Evolutionary conservation across 92 coral and sea anemone genomes (phyloP).

Genomic region (Pocillopora meandrina): DNA sequence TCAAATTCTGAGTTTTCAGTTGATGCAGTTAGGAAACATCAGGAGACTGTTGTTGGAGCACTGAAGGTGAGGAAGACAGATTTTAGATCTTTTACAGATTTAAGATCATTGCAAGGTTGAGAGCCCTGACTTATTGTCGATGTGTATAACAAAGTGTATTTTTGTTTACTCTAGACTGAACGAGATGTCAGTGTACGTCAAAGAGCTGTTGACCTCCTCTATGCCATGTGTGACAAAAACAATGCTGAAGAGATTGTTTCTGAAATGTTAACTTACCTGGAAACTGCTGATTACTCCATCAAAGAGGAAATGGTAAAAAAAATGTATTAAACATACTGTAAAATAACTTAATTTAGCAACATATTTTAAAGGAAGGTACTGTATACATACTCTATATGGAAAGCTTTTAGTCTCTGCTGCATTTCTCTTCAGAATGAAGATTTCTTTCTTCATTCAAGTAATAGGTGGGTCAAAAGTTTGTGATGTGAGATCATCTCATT

Average conservation of each 20-base stretch:
- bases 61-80: conserved; percentile 63
- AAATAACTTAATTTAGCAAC: not conserved
- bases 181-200: conserved; percentile 99
- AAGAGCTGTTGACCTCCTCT: conserved; percentile 94
- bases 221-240: conserved; percentile 98
- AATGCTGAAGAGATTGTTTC: conserved; percentile 98
- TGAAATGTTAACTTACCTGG: conserved; percentile 92
- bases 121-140: too few relatives aligned
- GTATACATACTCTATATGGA: too few relatives aligned
- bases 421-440: too few relatives aligned
- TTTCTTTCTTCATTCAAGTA: too few relatives aligned
- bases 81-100: not conserved
- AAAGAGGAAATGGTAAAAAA: conserved; percentile 91
- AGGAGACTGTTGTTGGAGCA: conserved; percentile 94
- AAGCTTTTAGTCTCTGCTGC: too few relatives aligned
- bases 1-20: conserved; percentile 95
- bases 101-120: not conserved
- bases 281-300: conserved; percentile 96
- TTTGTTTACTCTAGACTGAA: conserved; percentile 68
- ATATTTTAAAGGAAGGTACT: too few relatives aligned
- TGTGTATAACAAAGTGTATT: not conserved
- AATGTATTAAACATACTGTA: not conserved
- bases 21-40: conserved; percentile 97
- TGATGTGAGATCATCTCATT: too few relatives aligned
- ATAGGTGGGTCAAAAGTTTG: too few relatives aligned